Conservation (phyloP, 2,113 vertebrate species). For the Percina caprodes region DNA sequence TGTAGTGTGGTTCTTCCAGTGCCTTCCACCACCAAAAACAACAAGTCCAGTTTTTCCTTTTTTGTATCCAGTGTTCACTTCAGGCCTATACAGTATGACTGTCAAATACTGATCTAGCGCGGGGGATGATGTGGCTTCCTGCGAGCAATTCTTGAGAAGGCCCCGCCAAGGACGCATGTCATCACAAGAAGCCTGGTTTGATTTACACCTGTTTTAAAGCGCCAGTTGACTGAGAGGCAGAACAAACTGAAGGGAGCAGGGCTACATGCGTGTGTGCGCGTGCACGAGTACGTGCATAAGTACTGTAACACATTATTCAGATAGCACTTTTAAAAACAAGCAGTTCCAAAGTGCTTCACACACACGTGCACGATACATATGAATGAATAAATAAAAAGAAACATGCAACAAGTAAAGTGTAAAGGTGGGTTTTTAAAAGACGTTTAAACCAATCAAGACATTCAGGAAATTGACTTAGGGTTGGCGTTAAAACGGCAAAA, state of each 20-base stretch:
- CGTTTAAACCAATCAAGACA: too few relatives aligned
- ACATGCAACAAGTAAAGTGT: too few relatives aligned
- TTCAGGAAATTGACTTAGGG: too few relatives aligned
- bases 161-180: constrained; percentile 44
- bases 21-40: not conserved
- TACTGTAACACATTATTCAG: too few relatives aligned
- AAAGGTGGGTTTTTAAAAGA: too few relatives aligned
- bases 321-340: too few relatives aligned
- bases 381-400: too few relatives aligned
- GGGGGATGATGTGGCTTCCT: not conserved
- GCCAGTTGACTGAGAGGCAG: constrained; percentile 13
- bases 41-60: not conserved
- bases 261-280: not conserved
- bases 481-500: too few relatives aligned
- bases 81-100: not conserved
- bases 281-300: not conserved
- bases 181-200: not conserved
- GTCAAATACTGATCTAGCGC: not conserved
- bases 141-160: not conserved
- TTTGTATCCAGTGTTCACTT: not conserved
- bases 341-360: too few relatives aligned
- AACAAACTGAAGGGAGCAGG: constrained; percentile 36
- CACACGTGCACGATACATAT: too few relatives aligned
- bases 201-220: constrained; percentile 46
- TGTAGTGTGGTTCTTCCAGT: too few relatives aligned